Evolutionary conservation across 2,888 invertebrate species (phyloP), one percentile per base, ranked within the genome.

Genomic region (Pachliopta kotzebuea): DNA sequence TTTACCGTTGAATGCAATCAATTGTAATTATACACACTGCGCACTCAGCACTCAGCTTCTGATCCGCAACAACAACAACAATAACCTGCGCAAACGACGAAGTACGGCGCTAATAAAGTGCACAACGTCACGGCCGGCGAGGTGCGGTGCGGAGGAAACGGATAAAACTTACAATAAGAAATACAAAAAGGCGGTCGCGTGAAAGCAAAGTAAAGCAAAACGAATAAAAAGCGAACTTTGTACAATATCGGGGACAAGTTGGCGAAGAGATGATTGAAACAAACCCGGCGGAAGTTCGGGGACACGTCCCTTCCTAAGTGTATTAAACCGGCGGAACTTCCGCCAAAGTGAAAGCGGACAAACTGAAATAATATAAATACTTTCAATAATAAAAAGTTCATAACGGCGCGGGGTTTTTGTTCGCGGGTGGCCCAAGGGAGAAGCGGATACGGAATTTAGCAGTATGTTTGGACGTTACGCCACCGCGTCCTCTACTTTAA

Each of bases 351-450:
- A 84, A 85, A 85, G 81, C 79, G 82, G 84, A 88, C 86, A 85
- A 82, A 83, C 77, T 86, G 81, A 89, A 85, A 88, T 88, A 87
- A 88, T 86, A 88, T 87, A 89, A 88, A 90, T 90, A 90, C 87
- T 86, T 87, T 85, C 86, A 85, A 89, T 90, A 85, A 88, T 88
- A 90, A 87, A 90, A 90, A 89, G 82, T 87, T 87, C 76, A 76
- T 84, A 84, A 86, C 81, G 83, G 77, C 68, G 73, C 76, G 76
- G 76, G 37, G 11, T 31, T 74, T 76, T 76, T 45, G 72, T 71
- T 63, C 54, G 62, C 52, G 71, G 66, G 66, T 70, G 83, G 79
- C 65, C 11, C 71, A 71, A 74, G 70, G 37, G 20, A 71, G 8
- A 54, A 67, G 65, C 56, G 64, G 2, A 37, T 3, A 2, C 37